Conservation (phyloP, 2,113 vertebrate genomes). For the Gymnobelideus leadbeateri region DNA sequence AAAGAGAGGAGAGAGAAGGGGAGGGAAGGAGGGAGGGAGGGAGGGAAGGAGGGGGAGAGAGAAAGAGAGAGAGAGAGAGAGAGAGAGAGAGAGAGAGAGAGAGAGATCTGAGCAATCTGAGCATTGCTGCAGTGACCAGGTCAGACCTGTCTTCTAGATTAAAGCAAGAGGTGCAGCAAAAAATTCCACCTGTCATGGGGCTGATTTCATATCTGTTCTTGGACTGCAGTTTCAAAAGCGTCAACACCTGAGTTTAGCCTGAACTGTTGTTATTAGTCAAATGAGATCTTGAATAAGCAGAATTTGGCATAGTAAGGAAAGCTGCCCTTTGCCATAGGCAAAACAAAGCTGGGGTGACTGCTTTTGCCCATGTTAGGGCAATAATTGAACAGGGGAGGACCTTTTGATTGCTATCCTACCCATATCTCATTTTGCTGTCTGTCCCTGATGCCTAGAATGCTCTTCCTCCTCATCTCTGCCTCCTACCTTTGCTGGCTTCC, state of each 20-base stretch:
- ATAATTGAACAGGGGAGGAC: not conserved
- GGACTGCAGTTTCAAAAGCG: constrained; percentile 54
- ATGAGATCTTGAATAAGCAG: constrained; percentile 67
- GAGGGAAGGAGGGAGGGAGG: no score
- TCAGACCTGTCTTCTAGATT: constrained; percentile 51
- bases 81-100: no score
- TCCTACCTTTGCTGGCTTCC: not conserved
- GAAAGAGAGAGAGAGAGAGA: no score
- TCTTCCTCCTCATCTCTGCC: constrained; percentile 24
- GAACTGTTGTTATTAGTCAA: constrained; percentile 67
- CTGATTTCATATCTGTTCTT: constrained; percentile 61
- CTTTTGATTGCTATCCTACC: constrained; percentile 13
- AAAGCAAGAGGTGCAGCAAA: constrained; percentile 47
- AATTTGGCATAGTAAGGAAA: constrained; percentile 64
- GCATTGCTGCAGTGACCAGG: not conserved
- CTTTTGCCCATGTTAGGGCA: constrained; percentile 37
- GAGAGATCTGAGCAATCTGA: no score
- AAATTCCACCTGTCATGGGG: constrained; percentile 48
- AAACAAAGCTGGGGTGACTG: constrained; percentile 4
- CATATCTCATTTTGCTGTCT: not conserved
- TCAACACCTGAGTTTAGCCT: constrained; percentile 28
- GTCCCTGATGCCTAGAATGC: not conserved
- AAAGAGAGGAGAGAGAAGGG: not conserved
- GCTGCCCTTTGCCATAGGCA: constrained; percentile 18
- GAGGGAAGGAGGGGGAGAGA: no score